Evolutionary conservation across 2,113 vertebrate genomes (phyloP).

Genomic region (Periophthalmus modestus): DNA sequence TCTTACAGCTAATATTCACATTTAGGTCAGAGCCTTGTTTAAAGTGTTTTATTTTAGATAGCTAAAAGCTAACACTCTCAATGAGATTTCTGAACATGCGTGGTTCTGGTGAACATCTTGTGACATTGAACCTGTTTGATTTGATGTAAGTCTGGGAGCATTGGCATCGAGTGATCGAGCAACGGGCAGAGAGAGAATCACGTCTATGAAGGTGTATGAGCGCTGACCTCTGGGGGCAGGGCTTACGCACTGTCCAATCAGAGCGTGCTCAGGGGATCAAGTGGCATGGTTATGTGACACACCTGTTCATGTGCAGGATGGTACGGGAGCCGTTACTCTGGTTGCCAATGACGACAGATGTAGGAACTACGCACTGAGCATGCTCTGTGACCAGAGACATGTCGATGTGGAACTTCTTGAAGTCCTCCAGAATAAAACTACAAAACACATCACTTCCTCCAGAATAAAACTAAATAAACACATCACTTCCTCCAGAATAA

Average conservation of each 20-base stretch:
- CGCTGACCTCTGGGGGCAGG: not conserved
- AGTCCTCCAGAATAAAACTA: slow-evolving; percentile 72
- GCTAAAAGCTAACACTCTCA: too few species aligned
- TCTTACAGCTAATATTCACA: too few species aligned
- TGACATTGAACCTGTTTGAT: too few species aligned
- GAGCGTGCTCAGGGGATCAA: not conserved
- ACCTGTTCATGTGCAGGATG: slow-evolving; percentile 71
- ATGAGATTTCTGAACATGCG: too few species aligned
- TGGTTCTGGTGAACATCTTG: too few species aligned
- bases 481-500: slow-evolving; percentile 12
- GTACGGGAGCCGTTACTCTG: slow-evolving; percentile 60
- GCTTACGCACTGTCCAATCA: not conserved
- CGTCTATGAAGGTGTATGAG: too few species aligned
- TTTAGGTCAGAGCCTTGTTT: too few species aligned
- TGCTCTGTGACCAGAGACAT: slow-evolving; percentile 54
- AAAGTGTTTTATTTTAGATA: too few species aligned
- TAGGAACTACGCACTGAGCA: slow-evolving; percentile 51
- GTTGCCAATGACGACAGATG: slow-evolving; percentile 65
- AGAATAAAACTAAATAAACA: not conserved
- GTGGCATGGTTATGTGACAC: not conserved
- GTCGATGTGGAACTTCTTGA: slow-evolving; percentile 60
- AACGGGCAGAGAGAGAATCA: too few species aligned
- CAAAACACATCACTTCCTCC: slow-evolving; percentile 17
- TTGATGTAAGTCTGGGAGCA: too few species aligned
- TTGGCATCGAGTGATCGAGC: too few species aligned